phyloP scores from a whole-genome alignment of 2,888 invertebrate genomes.

The Thecophora atra region DNA sequence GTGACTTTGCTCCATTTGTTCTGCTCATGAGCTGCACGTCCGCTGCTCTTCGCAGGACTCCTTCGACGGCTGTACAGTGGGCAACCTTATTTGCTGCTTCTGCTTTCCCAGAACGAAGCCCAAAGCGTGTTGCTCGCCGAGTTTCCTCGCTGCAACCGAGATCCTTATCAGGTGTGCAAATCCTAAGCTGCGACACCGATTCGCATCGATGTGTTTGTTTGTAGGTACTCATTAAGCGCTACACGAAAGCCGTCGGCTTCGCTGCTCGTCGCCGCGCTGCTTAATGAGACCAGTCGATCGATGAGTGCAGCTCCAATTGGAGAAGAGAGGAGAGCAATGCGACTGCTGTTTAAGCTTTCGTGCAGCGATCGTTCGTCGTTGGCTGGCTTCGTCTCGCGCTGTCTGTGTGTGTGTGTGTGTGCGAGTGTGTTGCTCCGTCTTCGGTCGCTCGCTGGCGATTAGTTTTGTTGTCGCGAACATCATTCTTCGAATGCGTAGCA shows the following conservation, averaged over 20 bases:
- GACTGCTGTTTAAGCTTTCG: background rate
- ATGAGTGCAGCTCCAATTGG: too few species aligned
- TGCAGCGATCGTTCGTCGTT: background rate
- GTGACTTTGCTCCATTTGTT: constrained; percentile 56
- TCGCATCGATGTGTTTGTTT: constrained; percentile 21
- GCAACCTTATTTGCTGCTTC: background rate
- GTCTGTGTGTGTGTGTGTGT: too few species aligned
- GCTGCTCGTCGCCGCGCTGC: background rate
- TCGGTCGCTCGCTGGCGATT: constrained; percentile 4
- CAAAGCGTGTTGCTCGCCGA: constrained; percentile 17
- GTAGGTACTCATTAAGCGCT: constrained; percentile 32
- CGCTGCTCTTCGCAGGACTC: too few species aligned
- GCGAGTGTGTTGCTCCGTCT: background rate
- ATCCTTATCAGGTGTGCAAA: constrained; percentile 54
- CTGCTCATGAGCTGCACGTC: constrained; percentile 49
- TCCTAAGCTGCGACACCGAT: constrained; percentile 47
- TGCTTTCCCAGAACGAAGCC: background rate
- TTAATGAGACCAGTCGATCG: too few species aligned
- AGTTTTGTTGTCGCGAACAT: constrained; percentile 26
- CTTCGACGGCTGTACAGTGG: too few species aligned
- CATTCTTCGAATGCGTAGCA: constrained; percentile 32
- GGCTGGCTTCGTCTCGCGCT: background rate
- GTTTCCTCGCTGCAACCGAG: constrained; percentile 40
- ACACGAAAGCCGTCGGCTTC: constrained; percentile 7
- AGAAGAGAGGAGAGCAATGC: too few species aligned